Evolutionary conservation across 2,888 invertebrate species (phyloP).

Genomic region (Eupeodes luniger): DNA sequence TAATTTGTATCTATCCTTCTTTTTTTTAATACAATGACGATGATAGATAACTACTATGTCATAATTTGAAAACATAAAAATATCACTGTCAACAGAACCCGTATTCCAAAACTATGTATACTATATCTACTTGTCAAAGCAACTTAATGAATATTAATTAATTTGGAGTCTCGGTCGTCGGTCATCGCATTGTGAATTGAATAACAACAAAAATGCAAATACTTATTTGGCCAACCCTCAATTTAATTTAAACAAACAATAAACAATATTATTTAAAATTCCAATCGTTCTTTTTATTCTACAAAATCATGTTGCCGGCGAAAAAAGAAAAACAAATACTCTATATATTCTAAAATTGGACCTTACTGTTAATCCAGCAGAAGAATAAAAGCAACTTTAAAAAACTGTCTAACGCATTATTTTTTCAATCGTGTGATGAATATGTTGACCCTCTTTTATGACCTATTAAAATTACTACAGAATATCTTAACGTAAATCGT

Average conservation of each 20-base stretch:
- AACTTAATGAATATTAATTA: slow-evolving; percentile 40
- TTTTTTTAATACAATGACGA: no score
- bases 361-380: neutral
- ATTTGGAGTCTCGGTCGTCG: neutral
- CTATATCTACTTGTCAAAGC: neutral
- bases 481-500: neutral
- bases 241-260: slow-evolving; percentile 44
- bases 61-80: slow-evolving; percentile 20
- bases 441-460: slow-evolving; percentile 25
- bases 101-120: neutral
- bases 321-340: neutral
- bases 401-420: neutral
- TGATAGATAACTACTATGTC: neutral
- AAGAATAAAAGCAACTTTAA: neutral
- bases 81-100: slow-evolving; percentile 42
- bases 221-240: slow-evolving; percentile 9
- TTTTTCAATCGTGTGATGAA: slow-evolving; percentile 36
- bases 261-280: slow-evolving; percentile 41
- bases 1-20: no score
- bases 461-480: neutral
- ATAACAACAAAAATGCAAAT: slow-evolving; percentile 3
- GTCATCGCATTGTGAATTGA: neutral
- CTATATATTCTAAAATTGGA: neutral
- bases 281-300: slow-evolving; percentile 13
- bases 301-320: neutral